Base-by-base conservation (phyloP, 2,113 vertebrate species). In the Columba janthina region DNA sequence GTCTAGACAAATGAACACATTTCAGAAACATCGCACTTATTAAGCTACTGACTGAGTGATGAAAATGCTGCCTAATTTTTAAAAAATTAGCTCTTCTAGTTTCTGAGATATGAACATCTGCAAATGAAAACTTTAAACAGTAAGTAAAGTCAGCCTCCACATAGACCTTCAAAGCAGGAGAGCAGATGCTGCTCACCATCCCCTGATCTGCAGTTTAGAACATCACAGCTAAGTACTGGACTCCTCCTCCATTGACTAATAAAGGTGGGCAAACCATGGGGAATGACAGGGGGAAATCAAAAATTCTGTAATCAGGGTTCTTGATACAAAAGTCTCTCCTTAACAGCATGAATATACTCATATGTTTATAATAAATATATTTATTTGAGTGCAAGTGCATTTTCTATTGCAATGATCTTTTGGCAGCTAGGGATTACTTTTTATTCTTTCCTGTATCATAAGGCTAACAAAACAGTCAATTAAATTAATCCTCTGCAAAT, bases 401-500 rank as follows among this genome's bases (percentile, higher is more conserved):
- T 90, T 93, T 78, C 54, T 65, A 72, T 81, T 79, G 62, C 36
- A 90, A 38, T 73, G 73, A 67, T 93, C 69, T 77, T 82, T 69
- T 75, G 76, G 61, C 40, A 90, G 57, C 36, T 65, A 34, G 16
- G 73, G 85, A 90, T 94, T 96, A 90, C 25, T 57, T 86, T 93
- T 84, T 89, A 93, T 95, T 83, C 76, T 89, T 93, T 85, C 71
- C 77, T 93, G 54, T 89, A 93, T 82, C 88, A 78, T 89, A 90
- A 82, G 65, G 79, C 75, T 94, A 93, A 96, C 20, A 46, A 96
- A 96, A 94, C 36, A 96, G 88, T 95, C 88, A 81, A 96, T 97
- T 96, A 93, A 94, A 91, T 90, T 95, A 96, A 96, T 96, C 95
- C 83, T 90, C 86, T 90, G 80, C 77, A 94, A 90, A 95, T 85